Base-by-base conservation (phyloP, 2,888 invertebrate species). In the Trissoscelio sp. region DNA sequence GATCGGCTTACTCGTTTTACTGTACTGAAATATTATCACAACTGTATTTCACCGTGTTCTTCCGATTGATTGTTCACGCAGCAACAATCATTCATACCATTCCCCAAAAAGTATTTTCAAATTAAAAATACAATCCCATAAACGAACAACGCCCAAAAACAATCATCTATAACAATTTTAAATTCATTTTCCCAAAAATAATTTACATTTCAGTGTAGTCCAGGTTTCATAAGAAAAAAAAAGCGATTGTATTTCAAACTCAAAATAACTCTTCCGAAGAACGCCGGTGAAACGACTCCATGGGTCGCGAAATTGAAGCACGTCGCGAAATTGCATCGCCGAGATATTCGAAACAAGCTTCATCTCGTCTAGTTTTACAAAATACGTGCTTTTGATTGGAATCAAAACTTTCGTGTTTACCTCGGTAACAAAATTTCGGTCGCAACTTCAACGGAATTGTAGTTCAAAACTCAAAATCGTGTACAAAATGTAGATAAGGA, bases 11-110 rank as follows among this genome's bases (percentile, higher is more conserved):
- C 34, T 62, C 14, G 53, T 37, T 78, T 72, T 51, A 58, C 46
- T 66, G 79, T 79, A 79, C 67, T 74, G 79, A 74, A 79, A 79
- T 80, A 79, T 79, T 79, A 79, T 79, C 73, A 79, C 79, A 73
- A 79, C 73, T 73, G 72, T 72, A 79, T 73, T 62, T 74, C 79
- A 67, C 58, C 73, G 74, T 69, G 73, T 57, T 79, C 66, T 66
- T 31, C 55, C 46, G 5, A 53, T 58, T 46, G 12, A 44, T 42
- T 74, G 16, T 46, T 39, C 28, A 51, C 18, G 12, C 37, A 39
- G 57, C 39, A 73, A 55, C 53, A 46, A 42, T 46, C 18, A 20
- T 62, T 11, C 20, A 34, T 20, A 11, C 37, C 12, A 37, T 11
- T 39, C n/a, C 16, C n/a, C n/a, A n/a, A n/a, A n/a, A n/a, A n/a